phyloP scores from a whole-genome alignment of 2,113 vertebrate species.

The Sciurus niger region DNA sequence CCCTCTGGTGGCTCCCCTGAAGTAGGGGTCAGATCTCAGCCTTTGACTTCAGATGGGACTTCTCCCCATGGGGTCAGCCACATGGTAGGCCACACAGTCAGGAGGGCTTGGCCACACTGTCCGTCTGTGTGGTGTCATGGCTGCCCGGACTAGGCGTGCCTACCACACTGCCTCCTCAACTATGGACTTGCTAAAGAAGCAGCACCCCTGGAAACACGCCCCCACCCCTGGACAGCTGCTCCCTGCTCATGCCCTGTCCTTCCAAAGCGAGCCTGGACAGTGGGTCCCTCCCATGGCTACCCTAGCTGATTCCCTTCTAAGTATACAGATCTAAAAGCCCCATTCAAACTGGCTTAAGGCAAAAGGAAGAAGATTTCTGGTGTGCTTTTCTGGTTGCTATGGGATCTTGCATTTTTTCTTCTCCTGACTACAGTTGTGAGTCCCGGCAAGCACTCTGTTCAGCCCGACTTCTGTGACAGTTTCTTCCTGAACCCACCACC shows the following conservation, averaged over 20 bases:
- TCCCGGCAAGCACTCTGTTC: not conserved
- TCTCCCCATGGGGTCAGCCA: not conserved
- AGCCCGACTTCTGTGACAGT: not conserved
- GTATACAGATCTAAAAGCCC: not conserved
- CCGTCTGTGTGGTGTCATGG: not conserved
- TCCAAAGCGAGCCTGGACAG: not conserved
- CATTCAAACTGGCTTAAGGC: not conserved
- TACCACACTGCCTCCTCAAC: too few species aligned
- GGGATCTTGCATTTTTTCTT: not conserved
- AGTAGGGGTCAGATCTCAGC: not conserved
- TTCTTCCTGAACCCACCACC: not conserved
- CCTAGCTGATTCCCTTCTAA: not conserved
- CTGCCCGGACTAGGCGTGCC: too few species aligned
- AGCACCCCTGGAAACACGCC: not conserved
- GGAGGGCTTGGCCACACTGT: too few species aligned
- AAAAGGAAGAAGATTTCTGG: not conserved
- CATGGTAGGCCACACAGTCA: not conserved
- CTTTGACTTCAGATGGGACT: accelerated
- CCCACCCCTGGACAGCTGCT: too few species aligned
- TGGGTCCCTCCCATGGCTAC: not conserved
- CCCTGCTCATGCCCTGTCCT: not conserved
- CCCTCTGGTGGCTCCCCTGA: accelerated
- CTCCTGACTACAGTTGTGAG: too few species aligned
- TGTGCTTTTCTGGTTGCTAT: not conserved
- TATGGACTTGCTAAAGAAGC: not conserved